A percentile compares a stretch with the other conserved stretches of the same genome.
Conservation (phyloP, 2,797 vertebrate species). For the Argentina silus region DNA sequence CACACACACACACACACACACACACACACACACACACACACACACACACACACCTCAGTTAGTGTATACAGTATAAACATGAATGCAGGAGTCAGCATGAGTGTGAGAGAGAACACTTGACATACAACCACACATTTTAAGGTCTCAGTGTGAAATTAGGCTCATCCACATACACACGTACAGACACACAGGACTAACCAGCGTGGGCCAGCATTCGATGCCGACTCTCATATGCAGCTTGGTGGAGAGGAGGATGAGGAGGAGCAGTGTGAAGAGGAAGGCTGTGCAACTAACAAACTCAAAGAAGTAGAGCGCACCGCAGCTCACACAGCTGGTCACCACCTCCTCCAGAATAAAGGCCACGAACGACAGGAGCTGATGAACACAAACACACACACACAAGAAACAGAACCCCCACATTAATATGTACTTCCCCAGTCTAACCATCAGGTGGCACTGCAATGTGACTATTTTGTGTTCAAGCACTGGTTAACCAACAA, state of each 20-base stretch:
- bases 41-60: too few relatives aligned
- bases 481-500: neutral
- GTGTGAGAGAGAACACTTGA: too few relatives aligned
- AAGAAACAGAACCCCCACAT: neutral
- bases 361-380: slow-evolving; percentile 84
- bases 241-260: slow-evolving; percentile 81
- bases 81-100: too few relatives aligned
- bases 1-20: too few relatives aligned
- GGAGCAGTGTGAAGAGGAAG: slow-evolving; percentile 84
- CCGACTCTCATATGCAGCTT: slow-evolving; percentile 65
- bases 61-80: too few relatives aligned
- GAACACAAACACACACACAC: neutral
- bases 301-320: slow-evolving; percentile 87
- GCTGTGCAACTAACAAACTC: slow-evolving; percentile 90
- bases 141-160: too few relatives aligned
- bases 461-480: neutral
- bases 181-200: slow-evolving; percentile 73
- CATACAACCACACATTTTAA: too few relatives aligned
- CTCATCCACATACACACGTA: too few relatives aligned
- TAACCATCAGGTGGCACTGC: neutral
- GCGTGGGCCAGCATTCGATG: slow-evolving; percentile 56
- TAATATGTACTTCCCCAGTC: neutral
- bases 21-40: too few relatives aligned
- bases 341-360: slow-evolving; percentile 89
- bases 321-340: slow-evolving; percentile 76